Evolutionary conservation across 2,797 vertebrate genomes (phyloP), one percentile per base, ranked within the genome.

Genomic region (Acanthurus leucopareius): DNA sequence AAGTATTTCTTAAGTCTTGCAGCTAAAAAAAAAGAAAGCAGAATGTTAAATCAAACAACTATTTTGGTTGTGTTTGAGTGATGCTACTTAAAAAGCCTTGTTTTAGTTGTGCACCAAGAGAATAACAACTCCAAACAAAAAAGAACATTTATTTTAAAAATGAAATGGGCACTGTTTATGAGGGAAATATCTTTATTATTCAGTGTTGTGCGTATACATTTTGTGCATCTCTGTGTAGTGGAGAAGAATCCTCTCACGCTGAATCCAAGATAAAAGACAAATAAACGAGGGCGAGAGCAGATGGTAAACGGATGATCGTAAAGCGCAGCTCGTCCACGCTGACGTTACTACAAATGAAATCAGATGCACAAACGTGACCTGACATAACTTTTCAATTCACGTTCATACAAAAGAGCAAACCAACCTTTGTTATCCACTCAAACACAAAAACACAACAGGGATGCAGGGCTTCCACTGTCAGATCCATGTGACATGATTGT

Each of bases 141-240:
- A 25, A 5, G 49, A 42, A n/a, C 35, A 68, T 56, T 7, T 20
- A 47, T 73, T 73, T 42, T 8, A 82, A 79, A 62, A 59, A 66
- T 69, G 1, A 75, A 57, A 53, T 16, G 10, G 52, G 17, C 52
- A 40, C 35, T 6, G 63, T 6, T 60, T 45, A 16, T 49, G 32
- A 44, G 40, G 48, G 25, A 65, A 74, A 59, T 25, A 28, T 14
- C 5, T 88, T 86, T 83, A 86, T 86, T 78, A 54, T 76, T 64
- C 28, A 38, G 42, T n/a, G 19, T 49, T 75, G 63, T 73, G 60
- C 35, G 42, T 42, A 19, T 66, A 69, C 77, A 89, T 64, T 69
- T 44, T 42, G 25, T 14, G 45, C 20, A 2, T 49, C 60, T 20
- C 16, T 64, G 16, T 58, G 60, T 42, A 6, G 52, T 32, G 67